A percentile compares a stretch with the other conserved stretches of the same genome.
Conservation (phyloP, 2,797 vertebrate genomes). For the Ptychadena robeensis region DNA sequence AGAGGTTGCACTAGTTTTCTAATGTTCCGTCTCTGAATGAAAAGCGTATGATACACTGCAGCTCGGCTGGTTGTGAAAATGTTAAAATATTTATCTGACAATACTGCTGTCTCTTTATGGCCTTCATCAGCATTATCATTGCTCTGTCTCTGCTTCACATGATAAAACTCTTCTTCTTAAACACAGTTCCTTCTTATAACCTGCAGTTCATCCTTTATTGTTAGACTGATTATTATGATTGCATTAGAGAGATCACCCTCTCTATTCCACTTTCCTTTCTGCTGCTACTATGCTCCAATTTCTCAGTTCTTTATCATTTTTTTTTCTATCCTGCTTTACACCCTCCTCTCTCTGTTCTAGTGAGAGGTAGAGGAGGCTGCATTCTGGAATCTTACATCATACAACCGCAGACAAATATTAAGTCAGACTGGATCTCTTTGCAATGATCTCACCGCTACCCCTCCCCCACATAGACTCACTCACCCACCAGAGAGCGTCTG, state of each 20-base stretch:
- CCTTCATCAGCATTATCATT: neutral
- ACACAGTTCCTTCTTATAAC: constrained; percentile 1
- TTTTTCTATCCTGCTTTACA: neutral
- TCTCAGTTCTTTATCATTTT: neutral
- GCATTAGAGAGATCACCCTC: neutral
- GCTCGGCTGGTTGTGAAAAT: neutral
- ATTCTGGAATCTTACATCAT: constrained; percentile 61
- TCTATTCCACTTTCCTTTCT: constrained; percentile 6
- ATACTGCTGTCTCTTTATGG: neutral
- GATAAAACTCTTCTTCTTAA: neutral
- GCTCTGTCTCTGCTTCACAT: neutral
- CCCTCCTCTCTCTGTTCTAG: constrained; percentile 19
- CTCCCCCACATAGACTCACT: neutral
- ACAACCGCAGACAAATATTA: constrained; percentile 57
- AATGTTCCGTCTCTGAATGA: no score
- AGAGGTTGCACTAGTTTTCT: neutral
- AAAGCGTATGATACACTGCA: no score
- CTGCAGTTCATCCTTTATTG: neutral
- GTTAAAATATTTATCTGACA: neutral
- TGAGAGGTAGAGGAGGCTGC: constrained; percentile 50
- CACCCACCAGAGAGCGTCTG: constrained; percentile 40
- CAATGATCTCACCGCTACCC: constrained; percentile 48
- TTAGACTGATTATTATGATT: neutral
- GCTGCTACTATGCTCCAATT: constrained; percentile 2
- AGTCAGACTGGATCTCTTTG: constrained; percentile 54